phyloP scores from a whole-genome alignment of 2,113 vertebrate species.

The Mirza zaza region DNA sequence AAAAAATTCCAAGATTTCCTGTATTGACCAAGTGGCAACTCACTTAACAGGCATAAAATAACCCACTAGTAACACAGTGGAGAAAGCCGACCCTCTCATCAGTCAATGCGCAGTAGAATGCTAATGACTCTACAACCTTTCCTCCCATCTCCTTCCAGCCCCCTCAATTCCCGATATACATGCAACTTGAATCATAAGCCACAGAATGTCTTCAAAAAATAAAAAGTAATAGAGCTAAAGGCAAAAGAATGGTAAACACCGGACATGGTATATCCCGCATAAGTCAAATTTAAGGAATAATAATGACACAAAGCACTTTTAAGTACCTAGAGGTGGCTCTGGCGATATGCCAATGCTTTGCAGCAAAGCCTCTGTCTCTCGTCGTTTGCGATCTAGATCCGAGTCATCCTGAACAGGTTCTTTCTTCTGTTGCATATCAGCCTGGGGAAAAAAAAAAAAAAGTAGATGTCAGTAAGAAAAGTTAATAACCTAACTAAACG shows the following conservation, averaged over 20 bases:
- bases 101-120: background rate
- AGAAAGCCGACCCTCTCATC: background rate
- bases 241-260: background rate
- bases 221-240: background rate
- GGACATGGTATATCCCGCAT: conserved; percentile 47
- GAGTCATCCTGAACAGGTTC: conserved; percentile 93
- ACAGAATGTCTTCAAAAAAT: background rate
- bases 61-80: background rate
- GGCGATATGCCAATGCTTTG: conserved; percentile 99
- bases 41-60: background rate
- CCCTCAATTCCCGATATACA: conserved; percentile 43
- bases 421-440: conserved; percentile 94
- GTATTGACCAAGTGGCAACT: background rate
- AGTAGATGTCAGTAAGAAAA: background rate
- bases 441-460: conserved; percentile 70
- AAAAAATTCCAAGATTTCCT: background rate
- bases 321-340: conserved; percentile 95
- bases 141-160: conserved; percentile 39
- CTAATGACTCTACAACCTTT: background rate
- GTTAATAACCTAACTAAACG: background rate
- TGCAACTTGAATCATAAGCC: background rate
- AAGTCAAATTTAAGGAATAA: background rate
- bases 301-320: background rate
- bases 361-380: conserved; percentile 96
- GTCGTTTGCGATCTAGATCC: conserved; percentile 95